Percentiles rank a stretch among this genome's conserved stretches.
Evolutionary conservation across 2,888 invertebrate genomes (phyloP).

Genomic region (Platypus cylindrus): DNA sequence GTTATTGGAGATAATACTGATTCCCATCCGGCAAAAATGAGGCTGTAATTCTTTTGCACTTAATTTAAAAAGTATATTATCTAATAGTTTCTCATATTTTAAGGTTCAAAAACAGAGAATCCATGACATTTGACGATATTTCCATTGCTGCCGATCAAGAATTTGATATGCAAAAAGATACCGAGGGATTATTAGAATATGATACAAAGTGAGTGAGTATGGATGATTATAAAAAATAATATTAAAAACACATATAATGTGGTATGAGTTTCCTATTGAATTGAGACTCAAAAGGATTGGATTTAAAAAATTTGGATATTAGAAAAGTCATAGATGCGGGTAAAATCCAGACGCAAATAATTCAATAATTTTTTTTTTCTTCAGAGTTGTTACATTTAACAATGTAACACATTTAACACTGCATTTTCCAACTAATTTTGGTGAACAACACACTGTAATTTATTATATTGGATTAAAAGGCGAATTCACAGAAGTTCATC

Average conservation of each 20-base stretch:
- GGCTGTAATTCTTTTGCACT: conserved; percentile 53
- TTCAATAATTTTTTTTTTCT: conserved; percentile 25
- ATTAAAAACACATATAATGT: too few species aligned
- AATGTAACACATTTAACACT: conserved; percentile 79
- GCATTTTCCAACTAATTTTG: conserved; percentile 83
- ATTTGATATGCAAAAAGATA: conserved; percentile 74
- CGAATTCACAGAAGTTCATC: conserved; percentile 73
- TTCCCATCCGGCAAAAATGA: conserved; percentile 73
- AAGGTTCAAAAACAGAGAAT: conserved; percentile 85
- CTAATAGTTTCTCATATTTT: conserved; percentile 15
- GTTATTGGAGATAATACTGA: conserved; percentile 82
- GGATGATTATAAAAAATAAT: conserved; percentile 5
- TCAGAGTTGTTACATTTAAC: conserved; percentile 83
- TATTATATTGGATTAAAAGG: conserved; percentile 93
- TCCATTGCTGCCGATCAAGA: conserved; percentile 67
- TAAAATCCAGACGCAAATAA: too few species aligned
- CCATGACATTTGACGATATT: conserved; percentile 91
- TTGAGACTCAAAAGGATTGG: too few species aligned
- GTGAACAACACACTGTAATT: conserved; percentile 69
- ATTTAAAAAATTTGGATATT: too few species aligned
- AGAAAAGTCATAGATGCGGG: too few species aligned
- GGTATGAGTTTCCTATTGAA: too few species aligned
- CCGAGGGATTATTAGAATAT: conserved; percentile 73
- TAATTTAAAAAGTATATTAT: background rate
- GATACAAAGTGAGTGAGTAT: conserved; percentile 60